These are phyloP conservation scores for Crenuchus spilurus DNA, from an alignment of 2,797 vertebrate species.

Conservation along the genomic window DNA sequence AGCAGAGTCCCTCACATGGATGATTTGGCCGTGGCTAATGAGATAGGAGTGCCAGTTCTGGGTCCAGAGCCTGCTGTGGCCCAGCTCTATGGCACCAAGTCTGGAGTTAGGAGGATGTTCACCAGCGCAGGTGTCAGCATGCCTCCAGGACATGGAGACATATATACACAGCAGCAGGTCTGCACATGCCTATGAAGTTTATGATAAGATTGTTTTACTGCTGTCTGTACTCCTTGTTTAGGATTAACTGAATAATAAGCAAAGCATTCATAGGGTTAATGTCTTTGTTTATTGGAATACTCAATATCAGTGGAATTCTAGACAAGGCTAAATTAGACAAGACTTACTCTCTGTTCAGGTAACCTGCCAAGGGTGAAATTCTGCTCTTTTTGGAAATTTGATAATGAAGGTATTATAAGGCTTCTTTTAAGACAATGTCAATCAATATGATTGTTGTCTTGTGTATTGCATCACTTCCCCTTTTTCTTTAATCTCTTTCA, in stretches of 20 bases:
- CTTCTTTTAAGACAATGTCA: too few relatives aligned
- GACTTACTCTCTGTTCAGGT: too few relatives aligned
- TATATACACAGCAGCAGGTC: conserved; percentile 83
- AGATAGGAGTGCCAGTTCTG: conserved; percentile 83
- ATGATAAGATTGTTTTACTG: background rate
- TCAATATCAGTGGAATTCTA: background rate
- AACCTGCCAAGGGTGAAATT: too few relatives aligned
- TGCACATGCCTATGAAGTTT: background rate
- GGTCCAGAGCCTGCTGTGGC: conserved; percentile 82
- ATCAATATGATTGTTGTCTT: too few relatives aligned
- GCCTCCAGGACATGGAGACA: conserved; percentile 79
- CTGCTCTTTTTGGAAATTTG: too few relatives aligned
- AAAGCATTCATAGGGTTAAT: too few relatives aligned
- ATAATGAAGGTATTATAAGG: too few relatives aligned
- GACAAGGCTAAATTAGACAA: too few relatives aligned
- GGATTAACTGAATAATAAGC: too few relatives aligned
- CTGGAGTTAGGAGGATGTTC: conserved; percentile 85
- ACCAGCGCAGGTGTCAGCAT: conserved; percentile 72
- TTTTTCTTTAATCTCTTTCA: conserved; percentile 55
- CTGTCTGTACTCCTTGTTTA: background rate
- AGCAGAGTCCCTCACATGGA: conserved; percentile 82
- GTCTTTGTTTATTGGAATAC: background rate
- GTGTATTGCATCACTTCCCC: background rate
- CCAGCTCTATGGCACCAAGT: conserved; percentile 83
- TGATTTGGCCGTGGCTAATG: conserved; percentile 87